Evolutionary conservation across 1,140 invertebrate species (phyloP).

Genomic region (Drosophila nigrodunni): DNA sequence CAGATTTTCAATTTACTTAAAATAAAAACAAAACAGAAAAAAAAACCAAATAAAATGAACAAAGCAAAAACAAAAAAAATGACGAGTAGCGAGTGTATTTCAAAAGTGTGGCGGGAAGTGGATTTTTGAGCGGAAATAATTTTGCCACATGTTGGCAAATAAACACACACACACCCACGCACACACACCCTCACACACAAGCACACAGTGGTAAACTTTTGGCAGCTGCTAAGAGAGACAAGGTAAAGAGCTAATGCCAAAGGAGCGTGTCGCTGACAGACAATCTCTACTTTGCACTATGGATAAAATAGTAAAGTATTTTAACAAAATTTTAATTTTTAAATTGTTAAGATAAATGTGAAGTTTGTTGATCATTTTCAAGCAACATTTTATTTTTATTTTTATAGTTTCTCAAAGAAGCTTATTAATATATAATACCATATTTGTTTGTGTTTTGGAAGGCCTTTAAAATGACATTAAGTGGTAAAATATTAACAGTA

Average conservation of each 20-base stretch:
- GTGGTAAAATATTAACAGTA: too few species aligned
- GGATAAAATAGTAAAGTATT: too few species aligned
- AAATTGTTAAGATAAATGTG: too few species aligned
- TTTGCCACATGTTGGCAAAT: conserved; percentile 78
- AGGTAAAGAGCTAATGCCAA: conserved; percentile 42
- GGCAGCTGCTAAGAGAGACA: neutral
- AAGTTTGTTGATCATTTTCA: too few species aligned
- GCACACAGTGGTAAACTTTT: neutral
- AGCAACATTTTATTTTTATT: too few species aligned
- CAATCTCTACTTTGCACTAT: conserved; percentile 1
- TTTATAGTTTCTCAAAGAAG: too few species aligned
- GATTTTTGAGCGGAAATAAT: conserved; percentile 80
- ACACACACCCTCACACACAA: neutral
- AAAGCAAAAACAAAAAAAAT: conserved; percentile 3
- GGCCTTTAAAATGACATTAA: too few species aligned
- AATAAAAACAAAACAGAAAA: conserved; percentile 50
- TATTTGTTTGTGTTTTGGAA: too few species aligned
- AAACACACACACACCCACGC: conserved; percentile 42
- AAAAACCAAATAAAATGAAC: conserved; percentile 12
- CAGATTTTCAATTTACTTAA: conserved; percentile 65
- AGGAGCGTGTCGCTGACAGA: conserved; percentile 53
- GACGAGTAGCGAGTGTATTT: neutral
- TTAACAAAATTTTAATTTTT: too few species aligned
- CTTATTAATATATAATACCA: too few species aligned
- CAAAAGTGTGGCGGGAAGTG: conserved; percentile 60